phyloP scores from a whole-genome alignment of 2,797 vertebrate species.

The Scomberomorus guttatus region DNA sequence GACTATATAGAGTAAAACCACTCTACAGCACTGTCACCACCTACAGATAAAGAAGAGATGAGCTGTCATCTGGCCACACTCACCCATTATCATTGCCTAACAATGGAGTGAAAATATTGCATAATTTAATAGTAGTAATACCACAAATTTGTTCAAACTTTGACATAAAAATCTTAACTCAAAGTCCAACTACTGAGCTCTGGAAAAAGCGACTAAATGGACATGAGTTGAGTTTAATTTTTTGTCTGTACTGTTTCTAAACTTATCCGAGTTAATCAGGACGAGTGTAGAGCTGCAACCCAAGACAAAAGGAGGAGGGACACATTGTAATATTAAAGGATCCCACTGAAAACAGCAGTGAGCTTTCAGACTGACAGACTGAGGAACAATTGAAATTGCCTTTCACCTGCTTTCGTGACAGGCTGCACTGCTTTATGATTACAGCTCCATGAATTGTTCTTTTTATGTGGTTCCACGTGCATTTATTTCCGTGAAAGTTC shows the following conservation, averaged over 20 bases:
- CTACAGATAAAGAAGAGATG: slow-evolving; percentile 12
- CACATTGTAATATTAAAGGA: slow-evolving; percentile 15
- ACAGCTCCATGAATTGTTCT: slow-evolving; percentile 13
- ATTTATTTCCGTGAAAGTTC: background rate
- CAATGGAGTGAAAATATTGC: slow-evolving; percentile 5
- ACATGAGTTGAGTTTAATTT: slow-evolving; percentile 14
- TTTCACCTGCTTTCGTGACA: slow-evolving; percentile 12
- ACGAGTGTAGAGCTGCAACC: background rate
- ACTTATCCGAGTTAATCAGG: background rate
- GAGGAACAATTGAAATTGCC: background rate
- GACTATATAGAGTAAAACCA: background rate
- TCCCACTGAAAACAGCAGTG: slow-evolving; percentile 14
- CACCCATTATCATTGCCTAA: slow-evolving; percentile 2
- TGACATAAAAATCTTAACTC: background rate
- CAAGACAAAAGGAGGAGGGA: slow-evolving; percentile 5
- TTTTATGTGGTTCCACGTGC: background rate
- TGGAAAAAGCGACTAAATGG: background rate
- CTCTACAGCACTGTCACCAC: background rate
- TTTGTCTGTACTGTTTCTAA: too few species aligned
- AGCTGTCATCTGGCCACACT: background rate
- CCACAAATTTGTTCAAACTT: slow-evolving; percentile 5
- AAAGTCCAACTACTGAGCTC: background rate
- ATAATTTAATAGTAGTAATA: too few species aligned
- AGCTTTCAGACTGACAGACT: slow-evolving; percentile 6
- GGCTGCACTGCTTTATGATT: slow-evolving; percentile 12